Evolutionary conservation across 2,113 vertebrate species (phyloP), one percentile per base, ranked within the genome.

Genomic region (Etia nguti): DNA sequence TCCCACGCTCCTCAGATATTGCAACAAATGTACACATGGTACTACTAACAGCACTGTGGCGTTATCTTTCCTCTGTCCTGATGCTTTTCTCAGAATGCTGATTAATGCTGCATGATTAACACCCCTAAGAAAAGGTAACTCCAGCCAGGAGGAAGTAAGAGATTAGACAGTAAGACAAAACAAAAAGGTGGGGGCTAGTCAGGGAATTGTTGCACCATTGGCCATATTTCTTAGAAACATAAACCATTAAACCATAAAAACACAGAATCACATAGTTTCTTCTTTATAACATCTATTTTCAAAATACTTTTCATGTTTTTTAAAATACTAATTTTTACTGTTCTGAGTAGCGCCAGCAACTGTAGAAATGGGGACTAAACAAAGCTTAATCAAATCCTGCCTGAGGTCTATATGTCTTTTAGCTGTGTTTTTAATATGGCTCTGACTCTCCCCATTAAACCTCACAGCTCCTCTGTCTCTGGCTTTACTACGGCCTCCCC

Each of bases 401-500:
- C 92, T 12, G 81, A 83, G 90, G 90, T 90, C 94, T 95, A 90
- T 92, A 75, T 88, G 91, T 93, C 91, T 92, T 88, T 91, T 86
- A 93, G 93, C 89, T 60, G 81, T 81, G 91, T 86, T 38, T 94
- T 94, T 95, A 93, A 94, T 92, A 84, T 46, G 92, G 79, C 92
- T 88, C 88, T 84, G 86, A 82, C 84, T 91, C 86, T 88, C 26
- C 90, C 88, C 84, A 89, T 95, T 95, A 95, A 93, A 92, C 31
- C 89, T 83, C 93, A 70, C 91, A 77, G 93, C 90, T 92, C 91
- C 90, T 93, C 91, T 86, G 89, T 92, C 94, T 92, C 86, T 13
- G 83, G 82, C 92, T 96, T 96, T 95, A 96, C 92, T 94, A 93
- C 84, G 54, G 86, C 91, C 94, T 93, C 94, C 90, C 91, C 79